Evolutionary conservation across 1,140 invertebrate genomes (phyloP).

Genomic region (Drosophila neocordata): DNA sequence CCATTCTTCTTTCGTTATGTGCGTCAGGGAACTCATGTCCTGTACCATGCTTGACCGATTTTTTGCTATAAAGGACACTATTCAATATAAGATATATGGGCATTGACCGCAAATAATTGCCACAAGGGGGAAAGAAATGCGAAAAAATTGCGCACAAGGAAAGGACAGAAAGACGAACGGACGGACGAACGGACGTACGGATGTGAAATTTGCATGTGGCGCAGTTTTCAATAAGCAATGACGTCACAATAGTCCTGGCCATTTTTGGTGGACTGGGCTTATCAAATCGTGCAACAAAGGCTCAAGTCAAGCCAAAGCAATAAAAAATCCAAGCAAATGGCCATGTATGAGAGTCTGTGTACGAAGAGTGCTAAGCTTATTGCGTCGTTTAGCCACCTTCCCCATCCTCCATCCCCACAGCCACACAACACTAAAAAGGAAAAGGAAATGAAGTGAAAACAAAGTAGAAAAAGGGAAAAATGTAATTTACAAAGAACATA

Average conservation of each 20-base stretch:
- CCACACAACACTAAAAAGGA: not conserved
- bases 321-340: constrained; percentile 58
- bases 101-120: constrained; percentile 75
- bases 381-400: constrained; percentile 71
- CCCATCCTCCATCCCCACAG: no score
- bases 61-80: constrained; percentile 21
- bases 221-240: constrained; percentile 79
- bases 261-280: constrained; percentile 49
- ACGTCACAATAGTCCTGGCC: constrained; percentile 55
- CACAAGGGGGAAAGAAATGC: constrained; percentile 49
- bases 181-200: not conserved
- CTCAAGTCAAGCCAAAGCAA: constrained; percentile 75
- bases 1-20: constrained; percentile 34
- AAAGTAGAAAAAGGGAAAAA: constrained; percentile 14
- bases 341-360: constrained; percentile 13
- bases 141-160: constrained; percentile 56
- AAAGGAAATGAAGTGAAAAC: not conserved
- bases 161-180: not conserved
- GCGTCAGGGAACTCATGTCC: constrained; percentile 13
- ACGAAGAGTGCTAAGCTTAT: constrained; percentile 74
- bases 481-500: constrained; percentile 67
- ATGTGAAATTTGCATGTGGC: constrained; percentile 65
- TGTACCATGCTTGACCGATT: constrained; percentile 62
- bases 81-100: constrained; percentile 71
- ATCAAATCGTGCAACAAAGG: constrained; percentile 56